Evolutionary conservation across 2,888 invertebrate species (phyloP).

Genomic region (Empis stercorea): DNA sequence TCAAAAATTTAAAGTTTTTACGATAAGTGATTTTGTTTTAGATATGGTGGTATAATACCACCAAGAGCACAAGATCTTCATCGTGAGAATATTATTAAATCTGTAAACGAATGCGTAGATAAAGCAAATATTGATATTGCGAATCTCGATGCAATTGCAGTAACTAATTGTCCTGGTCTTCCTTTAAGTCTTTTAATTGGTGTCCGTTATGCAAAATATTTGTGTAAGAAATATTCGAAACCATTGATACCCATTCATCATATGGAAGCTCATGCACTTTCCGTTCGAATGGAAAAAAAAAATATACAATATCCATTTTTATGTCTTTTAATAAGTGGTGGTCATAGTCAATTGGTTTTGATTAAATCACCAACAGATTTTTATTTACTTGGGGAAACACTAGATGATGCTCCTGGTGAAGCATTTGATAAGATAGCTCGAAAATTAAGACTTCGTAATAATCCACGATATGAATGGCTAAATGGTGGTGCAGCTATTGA

Average conservation of each 20-base stretch:
- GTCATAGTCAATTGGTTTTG: conserved; percentile 73
- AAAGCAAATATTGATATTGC: conserved; percentile 44
- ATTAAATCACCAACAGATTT: conserved; percentile 64
- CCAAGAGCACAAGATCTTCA: conserved; percentile 73
- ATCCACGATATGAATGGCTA: conserved; percentile 46
- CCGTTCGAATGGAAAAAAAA: conserved; percentile 60
- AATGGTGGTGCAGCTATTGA: conserved; percentile 83
- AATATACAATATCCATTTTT: conserved; percentile 71
- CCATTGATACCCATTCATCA: conserved; percentile 95
- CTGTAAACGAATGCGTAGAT: conserved; percentile 54
- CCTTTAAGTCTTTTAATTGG: conserved; percentile 67
- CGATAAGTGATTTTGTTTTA: no score
- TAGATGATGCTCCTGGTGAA: conserved; percentile 89
- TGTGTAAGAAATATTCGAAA: conserved; percentile 52
- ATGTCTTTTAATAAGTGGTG: conserved; percentile 83
- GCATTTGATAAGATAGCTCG: conserved; percentile 87
- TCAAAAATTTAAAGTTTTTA: no score
- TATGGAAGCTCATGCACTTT: conserved; percentile 97
- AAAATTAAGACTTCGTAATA: conserved; percentile 65
- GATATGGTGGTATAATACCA: conserved; percentile 71
- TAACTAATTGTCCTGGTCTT: conserved; percentile 72
- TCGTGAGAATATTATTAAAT: conserved; percentile 57
- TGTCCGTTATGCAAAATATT: conserved; percentile 63
- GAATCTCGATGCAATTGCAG: conserved; percentile 76
- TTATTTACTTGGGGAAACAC: conserved; percentile 59